Percentiles rank a stretch among this genome's conserved stretches.
Conservation (phyloP, 2,113 vertebrate genomes). For the Chrysemys picta region DNA sequence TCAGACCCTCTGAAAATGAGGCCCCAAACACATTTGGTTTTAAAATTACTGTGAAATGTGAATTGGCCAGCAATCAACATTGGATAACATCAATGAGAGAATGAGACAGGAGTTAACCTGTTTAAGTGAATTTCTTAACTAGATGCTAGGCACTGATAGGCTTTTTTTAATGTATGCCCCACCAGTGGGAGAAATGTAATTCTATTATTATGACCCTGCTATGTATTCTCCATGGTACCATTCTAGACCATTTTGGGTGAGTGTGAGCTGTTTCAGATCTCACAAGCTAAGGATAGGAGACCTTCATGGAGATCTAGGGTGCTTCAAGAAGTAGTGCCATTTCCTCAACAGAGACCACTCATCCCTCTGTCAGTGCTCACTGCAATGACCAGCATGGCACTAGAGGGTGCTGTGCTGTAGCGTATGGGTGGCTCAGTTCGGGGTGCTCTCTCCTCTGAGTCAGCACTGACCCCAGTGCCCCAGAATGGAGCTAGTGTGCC, state of each 20-base stretch:
- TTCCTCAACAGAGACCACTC: background rate
- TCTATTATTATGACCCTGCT: background rate
- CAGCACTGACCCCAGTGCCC: background rate
- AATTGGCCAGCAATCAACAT: background rate
- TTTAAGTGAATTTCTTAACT: background rate
- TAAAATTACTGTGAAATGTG: background rate
- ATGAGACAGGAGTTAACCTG: accelerated
- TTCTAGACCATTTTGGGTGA: background rate
- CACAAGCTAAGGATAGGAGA: background rate
- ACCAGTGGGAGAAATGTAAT: background rate
- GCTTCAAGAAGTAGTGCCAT: background rate
- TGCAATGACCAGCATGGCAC: background rate
- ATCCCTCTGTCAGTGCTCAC: background rate
- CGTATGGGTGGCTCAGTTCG: background rate
- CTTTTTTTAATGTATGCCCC: background rate
- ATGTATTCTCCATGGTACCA: background rate
- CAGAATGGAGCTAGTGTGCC: background rate
- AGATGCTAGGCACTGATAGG: background rate
- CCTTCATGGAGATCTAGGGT: background rate
- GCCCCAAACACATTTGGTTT: background rate
- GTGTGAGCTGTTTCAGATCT: background rate
- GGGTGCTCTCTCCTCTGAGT: background rate
- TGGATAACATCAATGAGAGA: accelerated
- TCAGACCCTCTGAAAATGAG: background rate
- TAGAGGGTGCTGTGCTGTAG: background rate